A percentile compares a stretch with the other conserved stretches of the same genome.
Evolutionary conservation across 2,888 invertebrate genomes (phyloP).

Genomic region (Rhyacophila evoluta): DNA sequence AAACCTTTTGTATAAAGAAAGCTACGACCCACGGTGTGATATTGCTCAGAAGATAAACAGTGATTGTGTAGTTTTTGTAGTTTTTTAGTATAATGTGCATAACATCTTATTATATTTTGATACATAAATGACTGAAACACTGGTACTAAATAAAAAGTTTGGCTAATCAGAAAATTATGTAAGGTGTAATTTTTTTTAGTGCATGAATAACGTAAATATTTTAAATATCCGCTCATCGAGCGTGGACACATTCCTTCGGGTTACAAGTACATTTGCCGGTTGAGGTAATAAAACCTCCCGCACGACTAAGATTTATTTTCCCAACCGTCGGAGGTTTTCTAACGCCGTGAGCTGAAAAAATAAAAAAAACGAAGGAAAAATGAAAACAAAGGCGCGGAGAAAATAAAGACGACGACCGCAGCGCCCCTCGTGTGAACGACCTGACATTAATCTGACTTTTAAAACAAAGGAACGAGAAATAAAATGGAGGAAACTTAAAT

Average conservation of each 20-base stretch:
- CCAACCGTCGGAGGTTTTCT: slow-evolving; percentile 36
- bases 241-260: not conserved
- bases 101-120: too few relatives aligned
- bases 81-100: too few relatives aligned
- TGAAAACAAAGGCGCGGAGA: slow-evolving; percentile 7
- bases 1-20: too few relatives aligned
- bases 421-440: slow-evolving; percentile 13
- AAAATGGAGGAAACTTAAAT: slow-evolving; percentile 5
- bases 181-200: too few relatives aligned
- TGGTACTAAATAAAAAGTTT: too few relatives aligned
- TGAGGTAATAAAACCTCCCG: slow-evolving; percentile 49
- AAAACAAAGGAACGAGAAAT: slow-evolving; percentile 33
- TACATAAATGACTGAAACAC: too few relatives aligned
- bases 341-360: slow-evolving; percentile 31
- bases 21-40: too few relatives aligned
- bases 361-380: slow-evolving; percentile 3
- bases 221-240: not conserved
- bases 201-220: too few relatives aligned
- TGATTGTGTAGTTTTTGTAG: too few relatives aligned
- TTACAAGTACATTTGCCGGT: slow-evolving; percentile 6
- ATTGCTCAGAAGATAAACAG: too few relatives aligned
- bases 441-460: slow-evolving; percentile 28
- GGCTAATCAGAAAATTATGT: too few relatives aligned
- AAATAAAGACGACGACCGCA: slow-evolving; percentile 36
- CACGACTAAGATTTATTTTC: slow-evolving; percentile 51